A percentile compares a stretch with the other conserved stretches of the same genome.
Conservation (phyloP, 2,113 vertebrate genomes). For the Butorides virescens region DNA sequence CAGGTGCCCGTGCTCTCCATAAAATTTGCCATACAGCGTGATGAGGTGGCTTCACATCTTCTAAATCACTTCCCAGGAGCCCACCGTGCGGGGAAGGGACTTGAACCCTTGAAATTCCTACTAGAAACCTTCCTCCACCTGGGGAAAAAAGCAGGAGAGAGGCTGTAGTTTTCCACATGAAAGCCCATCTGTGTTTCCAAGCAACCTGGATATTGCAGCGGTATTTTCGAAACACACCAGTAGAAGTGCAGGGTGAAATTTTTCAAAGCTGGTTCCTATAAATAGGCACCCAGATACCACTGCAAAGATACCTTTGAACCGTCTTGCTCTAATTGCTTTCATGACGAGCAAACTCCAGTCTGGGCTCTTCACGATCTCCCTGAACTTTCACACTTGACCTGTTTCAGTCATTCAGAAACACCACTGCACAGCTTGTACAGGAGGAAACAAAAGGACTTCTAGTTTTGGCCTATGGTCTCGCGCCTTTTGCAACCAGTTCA, state of each 20-base stretch:
- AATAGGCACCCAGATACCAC: not conserved
- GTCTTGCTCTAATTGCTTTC: not conserved
- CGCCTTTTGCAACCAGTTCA: not conserved
- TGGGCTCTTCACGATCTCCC: not conserved
- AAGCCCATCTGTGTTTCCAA: not conserved
- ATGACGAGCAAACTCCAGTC: not conserved
- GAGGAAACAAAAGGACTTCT: not conserved
- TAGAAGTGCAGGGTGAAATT: not conserved
- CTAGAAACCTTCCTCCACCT: not conserved
- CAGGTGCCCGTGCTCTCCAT: accelerated
- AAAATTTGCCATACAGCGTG: not conserved
- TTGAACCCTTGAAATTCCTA: not conserved
- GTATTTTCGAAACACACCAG: not conserved
- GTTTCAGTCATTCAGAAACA: not conserved
- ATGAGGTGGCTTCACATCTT: not conserved
- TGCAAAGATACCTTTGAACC: not conserved
- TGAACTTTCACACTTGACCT: not conserved
- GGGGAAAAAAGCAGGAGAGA: not conserved
- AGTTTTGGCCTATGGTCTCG: not conserved
- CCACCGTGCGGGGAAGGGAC: not conserved
- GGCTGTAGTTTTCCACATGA: not conserved
- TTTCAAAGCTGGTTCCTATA: not conserved
- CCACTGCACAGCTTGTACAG: not conserved
- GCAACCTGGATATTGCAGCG: not conserved
- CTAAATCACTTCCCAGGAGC: not conserved